Base-by-base conservation (phyloP, 2,113 vertebrate species). In the Seriola quinqueradiata region DNA sequence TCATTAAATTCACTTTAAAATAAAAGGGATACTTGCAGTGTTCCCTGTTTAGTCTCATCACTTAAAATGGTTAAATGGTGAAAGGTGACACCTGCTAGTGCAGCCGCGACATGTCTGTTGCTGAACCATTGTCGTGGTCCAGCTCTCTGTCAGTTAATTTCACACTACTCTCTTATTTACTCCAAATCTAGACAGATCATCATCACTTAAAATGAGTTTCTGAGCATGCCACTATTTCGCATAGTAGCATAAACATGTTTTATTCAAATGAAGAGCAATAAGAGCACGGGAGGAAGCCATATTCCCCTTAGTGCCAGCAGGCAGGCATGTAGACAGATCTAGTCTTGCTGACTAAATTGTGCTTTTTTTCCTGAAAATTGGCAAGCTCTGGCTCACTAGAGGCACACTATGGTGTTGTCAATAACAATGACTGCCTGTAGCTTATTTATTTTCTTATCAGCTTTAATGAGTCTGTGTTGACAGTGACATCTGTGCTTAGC, bases 371-470 rank as follows among this genome's bases (percentile, higher is more conserved):
- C 38, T 57, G 70, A 82, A 87, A 89, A 86, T 89, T 92, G 90
- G 93, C 89, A 92, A 84, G 84, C 85, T 81, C 69, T 61, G 85
- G 75, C 82, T 91, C 90, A 88, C 91, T 89, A 76, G 89, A 94
- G 90, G 77, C 89, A 85, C 88, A 87, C 92, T 90, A 87, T 88
- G 85, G 81, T 89, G 87, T 89, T 92, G 90, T 92, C 91, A 94
- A 88, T 92, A 93, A 93, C 89, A 90, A 91, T 85, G 88, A 85
- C 88, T 91, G 91, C 89, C 89, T 91, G 89, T 87, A 83, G 89
- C 86, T 93, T 93, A 89, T 94, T 93, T 94, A 94, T 93, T 93
- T 93, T 90, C 90, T 90, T 93, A 94, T 92, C 92, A 88, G 78
- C 85, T 75, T 81, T 91, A 92, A 92, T 94, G 91, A 92, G 92